These are phyloP conservation scores for Pogonophryne albipinna DNA, from an alignment of 2,797 vertebrate species.

Conservation along the genomic window DNA sequence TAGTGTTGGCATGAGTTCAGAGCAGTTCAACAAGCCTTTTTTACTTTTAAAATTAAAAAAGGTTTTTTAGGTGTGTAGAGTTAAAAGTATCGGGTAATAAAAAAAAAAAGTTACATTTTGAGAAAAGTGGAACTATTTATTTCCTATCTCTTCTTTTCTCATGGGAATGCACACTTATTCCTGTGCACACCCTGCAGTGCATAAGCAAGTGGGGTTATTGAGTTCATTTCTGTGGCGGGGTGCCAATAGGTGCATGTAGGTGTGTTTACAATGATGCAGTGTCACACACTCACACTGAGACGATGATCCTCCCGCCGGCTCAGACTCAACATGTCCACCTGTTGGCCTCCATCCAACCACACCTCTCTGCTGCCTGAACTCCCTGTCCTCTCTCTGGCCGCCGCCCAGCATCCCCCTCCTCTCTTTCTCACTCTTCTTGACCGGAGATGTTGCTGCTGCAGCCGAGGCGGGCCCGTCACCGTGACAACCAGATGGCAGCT, in stretches of 20 bases:
- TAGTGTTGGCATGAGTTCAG: neutral
- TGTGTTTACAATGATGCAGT: constrained; percentile 34
- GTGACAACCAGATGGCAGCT: constrained; percentile 65
- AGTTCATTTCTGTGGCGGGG: neutral
- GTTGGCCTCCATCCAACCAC: constrained; percentile 39
- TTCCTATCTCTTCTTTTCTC: neutral
- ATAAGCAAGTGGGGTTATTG: constrained; percentile 20
- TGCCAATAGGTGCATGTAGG: constrained; percentile 8
- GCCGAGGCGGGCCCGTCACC: constrained; percentile 43
- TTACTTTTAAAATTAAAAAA: neutral
- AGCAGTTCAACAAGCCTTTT: neutral
- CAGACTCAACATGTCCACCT: constrained; percentile 60
- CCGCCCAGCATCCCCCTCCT: constrained; percentile 35
- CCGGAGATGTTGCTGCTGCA: constrained; percentile 26
- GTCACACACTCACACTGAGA: constrained; percentile 26
- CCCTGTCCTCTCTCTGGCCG: constrained; percentile 58
- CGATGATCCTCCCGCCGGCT: constrained; percentile 29
- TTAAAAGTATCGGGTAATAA: too few relatives aligned
- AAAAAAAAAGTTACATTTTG: too few relatives aligned
- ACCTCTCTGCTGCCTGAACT: constrained; percentile 57
- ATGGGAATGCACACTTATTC: constrained; percentile 9
- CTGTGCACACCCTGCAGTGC: constrained; percentile 4
- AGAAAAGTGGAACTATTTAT: too few relatives aligned
- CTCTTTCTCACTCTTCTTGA: constrained; percentile 32
- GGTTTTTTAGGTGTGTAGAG: too few relatives aligned